Percentiles rank a stretch among this genome's conserved stretches.
Conservation (phyloP, 2,797 vertebrate species). For the Meriones psammophilus region DNA sequence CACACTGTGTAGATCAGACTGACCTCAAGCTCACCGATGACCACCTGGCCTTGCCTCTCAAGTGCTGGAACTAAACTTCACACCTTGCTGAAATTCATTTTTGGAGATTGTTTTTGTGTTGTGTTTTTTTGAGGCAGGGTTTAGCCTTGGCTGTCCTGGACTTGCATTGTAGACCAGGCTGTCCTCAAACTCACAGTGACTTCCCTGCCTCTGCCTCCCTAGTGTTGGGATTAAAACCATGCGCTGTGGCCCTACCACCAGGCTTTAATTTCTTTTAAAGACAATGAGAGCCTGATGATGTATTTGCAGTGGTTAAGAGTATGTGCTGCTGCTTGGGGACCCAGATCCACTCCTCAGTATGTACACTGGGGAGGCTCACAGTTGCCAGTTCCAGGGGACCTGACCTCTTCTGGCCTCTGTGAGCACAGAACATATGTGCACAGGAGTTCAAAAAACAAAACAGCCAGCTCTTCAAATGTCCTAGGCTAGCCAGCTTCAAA, state of each 20-base stretch:
- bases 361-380: neutral
- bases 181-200: neutral
- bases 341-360: neutral
- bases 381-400: too few relatives aligned
- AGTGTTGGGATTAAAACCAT: neutral
- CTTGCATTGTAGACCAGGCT: neutral
- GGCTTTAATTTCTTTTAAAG: neutral
- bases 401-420: neutral
- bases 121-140: neutral
- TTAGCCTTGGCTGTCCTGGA: neutral
- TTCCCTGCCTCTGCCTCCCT: neutral
- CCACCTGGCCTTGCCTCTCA: neutral
- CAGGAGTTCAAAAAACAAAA: neutral
- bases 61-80: neutral
- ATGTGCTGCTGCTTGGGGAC: neutral
- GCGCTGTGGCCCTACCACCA: neutral
- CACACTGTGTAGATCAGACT: neutral
- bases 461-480: neutral
- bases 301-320: neutral
- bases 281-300: neutral
- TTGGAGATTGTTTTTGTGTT: neutral
- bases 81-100: neutral
- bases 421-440: neutral
- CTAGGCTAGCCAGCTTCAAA: neutral
- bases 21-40: too few relatives aligned